Conservation (phyloP, 2,888 invertebrate genomes). For the Tinea trinotella region DNA sequence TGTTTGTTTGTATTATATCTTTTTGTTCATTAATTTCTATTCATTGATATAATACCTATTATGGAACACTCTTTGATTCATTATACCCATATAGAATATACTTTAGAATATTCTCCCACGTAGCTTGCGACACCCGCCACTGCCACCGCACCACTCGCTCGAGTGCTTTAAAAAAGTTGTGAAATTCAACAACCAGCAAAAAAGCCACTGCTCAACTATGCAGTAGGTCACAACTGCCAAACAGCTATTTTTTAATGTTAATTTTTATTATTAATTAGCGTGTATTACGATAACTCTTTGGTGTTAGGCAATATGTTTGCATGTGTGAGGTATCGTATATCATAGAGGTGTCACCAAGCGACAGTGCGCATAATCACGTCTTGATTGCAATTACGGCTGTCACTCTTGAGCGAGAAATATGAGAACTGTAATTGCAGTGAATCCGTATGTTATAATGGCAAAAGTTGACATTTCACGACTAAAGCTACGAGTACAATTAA, state of each 20-base stretch:
- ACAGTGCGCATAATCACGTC: constrained; percentile 3
- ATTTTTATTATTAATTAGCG: constrained; percentile 35
- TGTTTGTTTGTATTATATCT: neutral
- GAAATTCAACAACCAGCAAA: constrained; percentile 32
- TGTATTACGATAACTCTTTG: constrained; percentile 33
- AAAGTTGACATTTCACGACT: too few relatives aligned
- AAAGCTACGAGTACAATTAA: neutral
- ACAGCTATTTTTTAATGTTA: constrained; percentile 7
- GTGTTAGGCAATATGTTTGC: constrained; percentile 29
- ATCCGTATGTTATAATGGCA: too few relatives aligned
- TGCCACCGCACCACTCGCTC: constrained; percentile 19
- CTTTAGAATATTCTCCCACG: constrained; percentile 26
- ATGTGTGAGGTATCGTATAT: constrained; percentile 3
- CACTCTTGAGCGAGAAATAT: too few relatives aligned
- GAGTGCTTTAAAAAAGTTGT: constrained; percentile 28
- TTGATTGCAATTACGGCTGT: neutral
- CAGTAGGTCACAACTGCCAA: neutral
- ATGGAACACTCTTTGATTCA: neutral
- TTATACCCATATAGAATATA: neutral
- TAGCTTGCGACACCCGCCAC: constrained; percentile 28
- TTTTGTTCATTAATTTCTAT: neutral
- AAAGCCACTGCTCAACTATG: constrained; percentile 11
- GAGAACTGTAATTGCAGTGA: neutral
- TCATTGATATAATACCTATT: constrained; percentile 7
- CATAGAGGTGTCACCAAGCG: constrained; percentile 15